Evolutionary conservation across 2,113 vertebrate genomes (phyloP).

Genomic region (Oryzias curvinotus): DNA sequence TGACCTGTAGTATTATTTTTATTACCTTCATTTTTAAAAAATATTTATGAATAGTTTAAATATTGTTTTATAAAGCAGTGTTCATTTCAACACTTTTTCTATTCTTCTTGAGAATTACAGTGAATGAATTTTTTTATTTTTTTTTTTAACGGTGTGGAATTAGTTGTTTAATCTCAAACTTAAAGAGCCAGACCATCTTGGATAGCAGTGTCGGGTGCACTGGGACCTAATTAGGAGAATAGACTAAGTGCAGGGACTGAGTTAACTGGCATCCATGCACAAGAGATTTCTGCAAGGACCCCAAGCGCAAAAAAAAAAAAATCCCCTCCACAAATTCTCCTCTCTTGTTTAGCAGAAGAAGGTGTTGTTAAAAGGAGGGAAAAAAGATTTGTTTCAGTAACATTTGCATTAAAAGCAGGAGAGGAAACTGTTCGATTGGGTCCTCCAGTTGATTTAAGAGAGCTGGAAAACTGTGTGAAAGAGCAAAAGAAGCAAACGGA

Average conservation of each 20-base stretch:
- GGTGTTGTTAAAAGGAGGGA: slow-evolving; percentile 11
- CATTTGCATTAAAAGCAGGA: slow-evolving; percentile 13
- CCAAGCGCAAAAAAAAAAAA: slow-evolving; percentile 52
- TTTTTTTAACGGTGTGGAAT: not conserved
- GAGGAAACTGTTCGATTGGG: slow-evolving; percentile 22
- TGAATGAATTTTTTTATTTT: not conserved
- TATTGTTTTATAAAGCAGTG: too few species aligned
- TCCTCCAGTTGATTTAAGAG: slow-evolving; percentile 23
- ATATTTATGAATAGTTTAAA: too few species aligned
- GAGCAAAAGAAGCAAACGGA: slow-evolving; percentile 42
- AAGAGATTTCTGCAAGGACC: slow-evolving; percentile 39
- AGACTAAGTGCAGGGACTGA: slow-evolving; percentile 29
- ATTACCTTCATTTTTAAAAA: too few species aligned
- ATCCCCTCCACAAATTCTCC: slow-evolving; percentile 18
- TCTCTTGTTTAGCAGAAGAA: slow-evolving; percentile 16
- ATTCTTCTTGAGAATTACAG: too few species aligned
- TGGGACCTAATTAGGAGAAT: slow-evolving; percentile 60
- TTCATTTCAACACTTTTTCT: too few species aligned
- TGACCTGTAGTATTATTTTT: too few species aligned
- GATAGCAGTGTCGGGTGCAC: slow-evolving; percentile 19
- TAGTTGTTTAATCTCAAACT: not conserved
- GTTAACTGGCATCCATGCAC: slow-evolving; percentile 48
- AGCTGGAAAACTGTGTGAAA: slow-evolving; percentile 5
- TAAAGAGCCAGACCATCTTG: slow-evolving; percentile 25
- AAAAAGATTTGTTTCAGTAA: slow-evolving; percentile 18